Conservation (phyloP, 2,113 vertebrate genomes). For the Oreochromis tanganicae region DNA sequence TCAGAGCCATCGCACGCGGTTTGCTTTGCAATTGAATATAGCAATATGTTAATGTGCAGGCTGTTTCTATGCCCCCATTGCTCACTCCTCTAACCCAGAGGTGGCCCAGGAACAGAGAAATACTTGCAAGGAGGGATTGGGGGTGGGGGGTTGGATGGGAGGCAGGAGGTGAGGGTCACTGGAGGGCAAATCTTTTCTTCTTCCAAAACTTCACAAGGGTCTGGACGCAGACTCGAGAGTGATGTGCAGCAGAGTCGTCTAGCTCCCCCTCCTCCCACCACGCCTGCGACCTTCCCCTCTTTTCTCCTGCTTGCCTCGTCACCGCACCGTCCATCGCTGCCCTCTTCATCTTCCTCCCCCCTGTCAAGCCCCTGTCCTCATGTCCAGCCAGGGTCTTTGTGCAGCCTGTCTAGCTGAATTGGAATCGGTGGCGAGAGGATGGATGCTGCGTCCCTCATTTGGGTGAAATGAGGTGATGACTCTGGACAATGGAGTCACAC, state of each 20-base stretch:
- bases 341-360: conserved; percentile 68
- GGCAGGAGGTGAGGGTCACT: conserved; percentile 56
- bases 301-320: conserved; percentile 41
- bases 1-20: conserved; percentile 73
- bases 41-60: conserved; percentile 80
- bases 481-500: conserved; percentile 78
- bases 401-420: conserved; percentile 77
- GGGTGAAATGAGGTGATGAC: conserved; percentile 83
- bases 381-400: conserved; percentile 72
- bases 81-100: conserved; percentile 76
- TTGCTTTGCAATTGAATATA: conserved; percentile 84
- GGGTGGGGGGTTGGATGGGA: conserved; percentile 35
- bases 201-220: conserved; percentile 74
- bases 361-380: conserved; percentile 42
- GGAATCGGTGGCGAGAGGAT: conserved; percentile 76
- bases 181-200: conserved; percentile 75
- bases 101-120: conserved; percentile 81
- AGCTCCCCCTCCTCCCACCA: conserved; percentile 62
- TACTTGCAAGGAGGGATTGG: conserved; percentile 27
- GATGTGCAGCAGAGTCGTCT: conserved; percentile 73
- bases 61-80: conserved; percentile 65
- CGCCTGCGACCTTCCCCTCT: conserved; percentile 54
- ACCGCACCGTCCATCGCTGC: conserved; percentile 58
- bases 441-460: conserved; percentile 81
- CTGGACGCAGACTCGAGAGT: conserved; percentile 77